A percentile compares a stretch with the other conserved stretches of the same genome.
These are phyloP conservation scores for Idaea aversata DNA, from an alignment of 2,888 invertebrate species.

Conservation along the genomic window DNA sequence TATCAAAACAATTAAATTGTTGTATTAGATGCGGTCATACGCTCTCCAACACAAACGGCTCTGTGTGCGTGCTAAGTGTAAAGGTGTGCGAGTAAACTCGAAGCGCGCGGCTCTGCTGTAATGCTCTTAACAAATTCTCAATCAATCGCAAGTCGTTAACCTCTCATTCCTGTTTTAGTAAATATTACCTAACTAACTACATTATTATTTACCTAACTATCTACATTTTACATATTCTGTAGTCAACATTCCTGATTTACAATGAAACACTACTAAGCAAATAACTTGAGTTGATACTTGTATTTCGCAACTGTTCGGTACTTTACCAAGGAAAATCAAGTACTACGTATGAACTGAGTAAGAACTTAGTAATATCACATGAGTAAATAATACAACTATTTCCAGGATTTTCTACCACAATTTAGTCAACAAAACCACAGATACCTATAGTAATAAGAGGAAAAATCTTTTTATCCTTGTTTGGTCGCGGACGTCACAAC, in stretches of 20 bases:
- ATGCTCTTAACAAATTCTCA: background rate
- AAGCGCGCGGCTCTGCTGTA: too few species aligned
- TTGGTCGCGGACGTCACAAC: too few species aligned
- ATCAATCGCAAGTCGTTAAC: constrained; percentile 4
- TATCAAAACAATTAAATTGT: too few species aligned
- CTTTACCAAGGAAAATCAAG: background rate
- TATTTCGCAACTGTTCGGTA: background rate
- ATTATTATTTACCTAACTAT: background rate
- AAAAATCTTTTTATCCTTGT: too few species aligned
- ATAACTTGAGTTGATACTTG: constrained; percentile 10
- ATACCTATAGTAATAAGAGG: too few species aligned
- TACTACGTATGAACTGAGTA: background rate
- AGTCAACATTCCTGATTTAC: constrained; percentile 19
- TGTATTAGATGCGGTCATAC: too few species aligned
- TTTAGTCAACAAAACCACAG: too few species aligned
- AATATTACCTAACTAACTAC: background rate
- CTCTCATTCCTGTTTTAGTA: constrained; percentile 11
- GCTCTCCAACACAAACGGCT: too few species aligned
- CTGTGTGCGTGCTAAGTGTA: too few species aligned
- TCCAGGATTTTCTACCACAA: constrained; percentile 4
- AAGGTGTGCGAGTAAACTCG: too few species aligned
- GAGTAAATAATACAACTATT: too few species aligned
- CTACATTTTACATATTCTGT: constrained; percentile 3
- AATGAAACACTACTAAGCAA: constrained; percentile 6
- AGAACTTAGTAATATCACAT: constrained; percentile 9